Base-by-base conservation (phyloP, 2,888 invertebrate genomes). In the Cataglyphis cursor region DNA sequence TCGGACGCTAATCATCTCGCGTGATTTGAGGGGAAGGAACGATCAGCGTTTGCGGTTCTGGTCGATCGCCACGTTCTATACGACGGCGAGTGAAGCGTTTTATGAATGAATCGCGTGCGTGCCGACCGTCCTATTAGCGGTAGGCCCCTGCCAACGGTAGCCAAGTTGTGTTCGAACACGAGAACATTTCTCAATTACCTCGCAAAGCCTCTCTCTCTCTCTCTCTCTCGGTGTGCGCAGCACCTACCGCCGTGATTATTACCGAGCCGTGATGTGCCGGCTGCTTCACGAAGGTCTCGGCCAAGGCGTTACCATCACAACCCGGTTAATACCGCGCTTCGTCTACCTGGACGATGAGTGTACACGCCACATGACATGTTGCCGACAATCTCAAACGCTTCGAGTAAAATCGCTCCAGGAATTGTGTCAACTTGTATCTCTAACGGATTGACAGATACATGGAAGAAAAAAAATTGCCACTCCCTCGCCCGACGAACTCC, bases 41-140 rank as follows among this genome's bases (percentile, higher is more conserved):
- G 78, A 78, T 68, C 57, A 59, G 44, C 57, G 70, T 18, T 31
- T 31, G 72, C 38, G 59, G 59, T 80, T 80, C 66, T 28, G 73
- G 59, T 78, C 68, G 81, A 82, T 87, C 82, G 74, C 15, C 44
- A 62, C 65, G 48, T n/a, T n/a, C 51, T 51, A n/a, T 51, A 38
- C 41, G 62, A 44, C 38, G 62, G 80, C 38, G 41, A 85, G 66
- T 61, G 80, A 44, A 78, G 85, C 81, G 85, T 90, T 92, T 93
- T 92, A 93, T 94, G 93, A 94, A 94, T 94, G 93, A 93, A 94
- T 94, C 93, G 93, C 94, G 93, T 93, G 93, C 92, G 91, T 92
- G 90, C 90, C 90, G 88, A 86, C 85, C 89, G 84, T 90, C 90
- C 92, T 92, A 92, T 93, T 93, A 93, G 88, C 86, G 90, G 87